Evolutionary conservation across 2,797 vertebrate genomes (phyloP).

Genomic region (Potorous gilbertii): DNA sequence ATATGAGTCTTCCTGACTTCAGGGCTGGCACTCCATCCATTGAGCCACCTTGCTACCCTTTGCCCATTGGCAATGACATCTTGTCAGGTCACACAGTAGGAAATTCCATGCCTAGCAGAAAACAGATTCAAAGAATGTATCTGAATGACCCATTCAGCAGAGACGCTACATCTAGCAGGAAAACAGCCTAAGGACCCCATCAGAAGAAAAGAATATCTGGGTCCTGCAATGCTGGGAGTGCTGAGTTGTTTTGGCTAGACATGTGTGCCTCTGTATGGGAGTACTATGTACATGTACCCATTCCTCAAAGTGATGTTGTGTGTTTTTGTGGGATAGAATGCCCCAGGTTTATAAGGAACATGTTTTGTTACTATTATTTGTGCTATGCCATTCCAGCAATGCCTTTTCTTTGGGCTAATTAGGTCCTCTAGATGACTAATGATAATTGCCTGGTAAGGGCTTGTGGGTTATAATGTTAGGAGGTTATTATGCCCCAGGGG

Average conservation of each 20-base stretch:
- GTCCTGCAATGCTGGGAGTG: not conserved
- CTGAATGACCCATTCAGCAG: not conserved
- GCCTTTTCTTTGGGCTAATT: not conserved
- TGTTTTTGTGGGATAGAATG: not conserved
- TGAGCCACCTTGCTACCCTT: not conserved
- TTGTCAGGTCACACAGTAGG: not conserved
- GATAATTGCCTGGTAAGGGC: not conserved
- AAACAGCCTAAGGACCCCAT: not conserved
- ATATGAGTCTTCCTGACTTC: not conserved
- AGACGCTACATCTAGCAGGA: not conserved
- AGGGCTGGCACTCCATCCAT: not conserved
- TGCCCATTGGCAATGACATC: not conserved
- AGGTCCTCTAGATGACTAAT: not conserved
- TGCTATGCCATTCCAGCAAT: not conserved
- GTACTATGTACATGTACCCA: not conserved
- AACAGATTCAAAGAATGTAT: not conserved
- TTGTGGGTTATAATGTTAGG: not conserved
- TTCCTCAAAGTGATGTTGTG: not conserved
- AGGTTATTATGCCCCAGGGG: not conserved
- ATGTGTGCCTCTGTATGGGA: not conserved
- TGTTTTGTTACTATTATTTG: not conserved
- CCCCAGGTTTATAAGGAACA: not conserved
- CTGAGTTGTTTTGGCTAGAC: not conserved
- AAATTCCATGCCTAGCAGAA: not conserved
- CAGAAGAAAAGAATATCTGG: not conserved